phyloP scores from a whole-genome alignment of 2,888 invertebrate genomes.

The Hipparchia semele region DNA sequence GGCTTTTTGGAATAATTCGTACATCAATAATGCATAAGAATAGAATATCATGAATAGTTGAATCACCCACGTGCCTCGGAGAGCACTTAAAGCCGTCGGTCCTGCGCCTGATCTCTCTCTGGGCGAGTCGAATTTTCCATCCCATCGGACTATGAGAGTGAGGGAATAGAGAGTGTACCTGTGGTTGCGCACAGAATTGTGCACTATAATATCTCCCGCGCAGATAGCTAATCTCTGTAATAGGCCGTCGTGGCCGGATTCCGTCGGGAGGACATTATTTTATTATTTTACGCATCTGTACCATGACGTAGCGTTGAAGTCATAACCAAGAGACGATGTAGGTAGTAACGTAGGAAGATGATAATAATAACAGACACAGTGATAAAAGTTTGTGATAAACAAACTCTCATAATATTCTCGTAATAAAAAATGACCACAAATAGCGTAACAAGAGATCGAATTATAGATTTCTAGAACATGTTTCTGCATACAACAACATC shows the following conservation, averaged over 20 bases:
- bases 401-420: background rate
- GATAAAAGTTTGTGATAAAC: background rate
- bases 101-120: no score
- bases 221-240: no score
- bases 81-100: no score
- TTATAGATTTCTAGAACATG: background rate
- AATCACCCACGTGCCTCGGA: no score
- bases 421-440: background rate
- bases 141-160: no score
- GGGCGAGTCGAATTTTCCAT: no score
- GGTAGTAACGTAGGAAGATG: background rate
- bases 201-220: no score
- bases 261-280: no score
- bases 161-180: no score
- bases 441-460: background rate
- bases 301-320: background rate
- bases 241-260: no score
- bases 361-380: background rate
- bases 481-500: background rate
- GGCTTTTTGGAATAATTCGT: background rate
- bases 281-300: no score
- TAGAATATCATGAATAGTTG: background rate
- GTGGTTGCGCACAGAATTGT: no score
- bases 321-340: background rate
- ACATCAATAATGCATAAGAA: background rate